Base-by-base conservation (phyloP, 2,797 vertebrate species). In the Sparus aurata region DNA sequence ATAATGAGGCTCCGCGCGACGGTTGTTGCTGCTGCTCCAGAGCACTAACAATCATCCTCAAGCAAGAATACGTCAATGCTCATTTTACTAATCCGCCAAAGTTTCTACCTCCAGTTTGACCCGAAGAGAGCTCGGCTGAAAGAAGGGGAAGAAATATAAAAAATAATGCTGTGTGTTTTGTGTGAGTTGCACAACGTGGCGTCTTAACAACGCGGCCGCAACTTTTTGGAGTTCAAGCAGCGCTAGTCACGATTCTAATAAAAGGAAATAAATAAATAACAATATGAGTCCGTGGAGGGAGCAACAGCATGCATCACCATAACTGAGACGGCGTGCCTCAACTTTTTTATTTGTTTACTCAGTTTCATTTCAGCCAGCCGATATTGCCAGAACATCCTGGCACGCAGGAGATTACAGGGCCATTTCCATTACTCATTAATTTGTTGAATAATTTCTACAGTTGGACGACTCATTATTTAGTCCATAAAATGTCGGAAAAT, bases 1-100 rank as follows among this genome's bases (percentile, higher is more conserved):
- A 87, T 87, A 88, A 91, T 78, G 84, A 90, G 84, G 64, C 80
- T 80, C 46, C 75, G 22, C 38, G 71, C 25, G 3, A 62, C 22
- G 38, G n/a, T 2, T 75, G 71, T 79, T 85, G 85, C 76, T n/a
- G n/a, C n/a, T 74, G 58, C 73, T 73, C 23, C 57, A 16, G 47
- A 79, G 57, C 64, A 73, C 72, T 30, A 82, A 86, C 80, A 85
- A 80, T 85, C 77, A 64, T 87, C 77, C 79, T 84, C 72, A 23
- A 82, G 79, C 70, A 73, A 73, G 58, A 54, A 83, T 84, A 80
- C 34, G 2, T 71, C 74, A 64, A 75, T 71, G 66, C 11, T 83
- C 17, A 72, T 85, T 77, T 78, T 4, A 74, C 62, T 90, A 85
- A 84, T 80, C 78, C 2, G 18, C 62, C 45, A 46, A 54, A 75